A percentile compares a stretch with the other conserved stretches of the same genome.
Conservation (phyloP, 2,888 invertebrate genomes). For the Ectropis crepuscularia region DNA sequence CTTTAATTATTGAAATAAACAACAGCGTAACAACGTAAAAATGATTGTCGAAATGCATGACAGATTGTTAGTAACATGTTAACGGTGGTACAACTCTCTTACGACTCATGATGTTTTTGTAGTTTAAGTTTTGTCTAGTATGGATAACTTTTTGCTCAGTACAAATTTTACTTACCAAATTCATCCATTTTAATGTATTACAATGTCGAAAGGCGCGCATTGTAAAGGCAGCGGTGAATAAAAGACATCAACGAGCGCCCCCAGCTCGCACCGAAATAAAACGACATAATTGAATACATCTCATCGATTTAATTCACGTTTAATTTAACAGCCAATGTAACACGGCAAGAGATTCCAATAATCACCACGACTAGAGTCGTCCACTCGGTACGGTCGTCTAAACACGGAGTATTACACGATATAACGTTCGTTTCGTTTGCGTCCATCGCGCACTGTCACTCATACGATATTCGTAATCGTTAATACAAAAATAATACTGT, state of each 20-base stretch:
- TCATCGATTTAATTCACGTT: slow-evolving; percentile 56
- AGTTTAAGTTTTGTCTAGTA: no score
- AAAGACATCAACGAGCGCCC: slow-evolving; percentile 68
- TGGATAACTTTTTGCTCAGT: no score
- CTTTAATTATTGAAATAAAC: no score
- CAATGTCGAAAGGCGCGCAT: no score
- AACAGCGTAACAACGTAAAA: no score
- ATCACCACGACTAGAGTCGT: slow-evolving; percentile 41
- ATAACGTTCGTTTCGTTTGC: slow-evolving; percentile 10
- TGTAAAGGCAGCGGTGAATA: slow-evolving; percentile 30
- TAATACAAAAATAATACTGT: slow-evolving; percentile 79
- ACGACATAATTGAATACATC: slow-evolving; percentile 14
- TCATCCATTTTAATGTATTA: no score
- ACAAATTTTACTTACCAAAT: no score
- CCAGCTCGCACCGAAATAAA: slow-evolving; percentile 31
- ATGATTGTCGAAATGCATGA: no score
- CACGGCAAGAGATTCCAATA: slow-evolving; percentile 61
- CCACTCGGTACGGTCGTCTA: slow-evolving; percentile 15
- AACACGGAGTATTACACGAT: neutral
- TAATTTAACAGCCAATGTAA: slow-evolving; percentile 72
- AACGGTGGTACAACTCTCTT: no score
- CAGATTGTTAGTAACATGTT: no score
- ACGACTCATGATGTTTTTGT: no score
- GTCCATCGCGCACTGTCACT: slow-evolving; percentile 40
- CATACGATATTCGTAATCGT: slow-evolving; percentile 56